Evolutionary conservation across 2,888 invertebrate genomes (phyloP).

Genomic region (Eristalinus sepulchralis): DNA sequence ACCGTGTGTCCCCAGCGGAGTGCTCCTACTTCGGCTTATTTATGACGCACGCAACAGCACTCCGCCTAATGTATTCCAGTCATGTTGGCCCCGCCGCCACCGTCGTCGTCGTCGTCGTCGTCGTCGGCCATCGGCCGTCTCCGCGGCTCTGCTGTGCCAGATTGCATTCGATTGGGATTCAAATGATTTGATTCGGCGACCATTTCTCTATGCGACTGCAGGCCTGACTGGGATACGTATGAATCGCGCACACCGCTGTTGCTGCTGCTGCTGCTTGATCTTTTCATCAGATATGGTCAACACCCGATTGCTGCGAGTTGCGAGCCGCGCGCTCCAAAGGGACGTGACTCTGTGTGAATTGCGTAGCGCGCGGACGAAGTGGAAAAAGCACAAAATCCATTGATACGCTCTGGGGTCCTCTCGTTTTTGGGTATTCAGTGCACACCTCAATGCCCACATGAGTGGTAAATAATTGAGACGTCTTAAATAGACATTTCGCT

Average conservation of each 20-base stretch:
- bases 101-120: neutral
- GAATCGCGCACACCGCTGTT: slow-evolving; percentile 24
- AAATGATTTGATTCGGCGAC: slow-evolving; percentile 58
- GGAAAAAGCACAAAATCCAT: slow-evolving; percentile 23
- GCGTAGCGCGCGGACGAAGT: slow-evolving; percentile 25
- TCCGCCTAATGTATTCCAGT: slow-evolving; percentile 65
- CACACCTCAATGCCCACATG: slow-evolving; percentile 57
- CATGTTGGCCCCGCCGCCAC: slow-evolving; percentile 33
- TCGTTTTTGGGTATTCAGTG: slow-evolving; percentile 61
- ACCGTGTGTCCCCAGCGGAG: slow-evolving; percentile 35
- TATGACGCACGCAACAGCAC: slow-evolving; percentile 64
- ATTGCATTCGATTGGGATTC: slow-evolving; percentile 52
- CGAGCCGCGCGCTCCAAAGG: slow-evolving; percentile 14
- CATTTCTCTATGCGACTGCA: slow-evolving; percentile 20
- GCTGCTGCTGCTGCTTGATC: slow-evolving; percentile 51
- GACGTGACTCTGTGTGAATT: slow-evolving; percentile 63
- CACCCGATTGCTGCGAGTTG: slow-evolving; percentile 42
- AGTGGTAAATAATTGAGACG: slow-evolving; percentile 57
- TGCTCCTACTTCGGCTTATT: slow-evolving; percentile 58
- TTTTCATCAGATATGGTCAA: slow-evolving; percentile 63
- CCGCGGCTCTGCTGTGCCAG: slow-evolving; percentile 19
- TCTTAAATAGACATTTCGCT: slow-evolving; percentile 9
- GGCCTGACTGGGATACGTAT: slow-evolving; percentile 17
- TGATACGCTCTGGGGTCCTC: slow-evolving; percentile 31
- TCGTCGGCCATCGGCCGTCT: neutral